Conservation (phyloP, 2,888 invertebrate genomes). For the Chouioia cunea region DNA sequence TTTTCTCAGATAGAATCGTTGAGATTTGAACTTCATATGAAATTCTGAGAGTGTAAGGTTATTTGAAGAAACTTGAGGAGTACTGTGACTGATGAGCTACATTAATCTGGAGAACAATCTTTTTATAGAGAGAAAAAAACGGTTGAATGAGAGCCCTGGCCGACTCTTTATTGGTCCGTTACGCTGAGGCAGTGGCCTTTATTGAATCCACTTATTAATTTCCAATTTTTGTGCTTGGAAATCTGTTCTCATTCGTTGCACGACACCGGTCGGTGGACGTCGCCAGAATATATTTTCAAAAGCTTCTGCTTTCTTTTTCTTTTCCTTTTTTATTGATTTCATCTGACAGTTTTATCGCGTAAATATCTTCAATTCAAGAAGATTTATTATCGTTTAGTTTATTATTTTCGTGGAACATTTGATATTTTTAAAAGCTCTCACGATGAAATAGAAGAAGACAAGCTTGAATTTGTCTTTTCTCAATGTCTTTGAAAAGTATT, state of each 20-base stretch:
- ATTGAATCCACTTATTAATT: conserved; percentile 40
- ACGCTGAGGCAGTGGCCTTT: conserved; percentile 4
- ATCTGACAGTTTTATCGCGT: background rate
- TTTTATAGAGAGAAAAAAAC: conserved; percentile 14
- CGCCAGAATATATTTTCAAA: conserved; percentile 10
- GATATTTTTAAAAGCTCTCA: background rate
- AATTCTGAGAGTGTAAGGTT: no score
- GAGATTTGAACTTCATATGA: no score
- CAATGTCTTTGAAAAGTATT: no score
- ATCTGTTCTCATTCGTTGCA: conserved; percentile 21
- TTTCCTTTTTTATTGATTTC: background rate
- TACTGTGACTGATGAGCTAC: conserved; percentile 32
- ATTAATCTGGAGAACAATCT: conserved; percentile 35
- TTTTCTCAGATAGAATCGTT: no score
- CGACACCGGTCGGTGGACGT: background rate
- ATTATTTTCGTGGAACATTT: background rate
- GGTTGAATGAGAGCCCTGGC: background rate
- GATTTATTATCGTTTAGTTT: background rate
- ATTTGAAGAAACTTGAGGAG: background rate
- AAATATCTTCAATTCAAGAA: background rate
- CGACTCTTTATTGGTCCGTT: conserved; percentile 29
- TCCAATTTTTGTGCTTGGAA: conserved; percentile 19
- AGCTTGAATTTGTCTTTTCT: background rate
- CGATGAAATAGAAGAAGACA: background rate
- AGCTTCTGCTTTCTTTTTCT: background rate